These are phyloP conservation scores for Linnaemya vulpina DNA, from an alignment of 2,888 invertebrate species.

Conservation along the genomic window DNA sequence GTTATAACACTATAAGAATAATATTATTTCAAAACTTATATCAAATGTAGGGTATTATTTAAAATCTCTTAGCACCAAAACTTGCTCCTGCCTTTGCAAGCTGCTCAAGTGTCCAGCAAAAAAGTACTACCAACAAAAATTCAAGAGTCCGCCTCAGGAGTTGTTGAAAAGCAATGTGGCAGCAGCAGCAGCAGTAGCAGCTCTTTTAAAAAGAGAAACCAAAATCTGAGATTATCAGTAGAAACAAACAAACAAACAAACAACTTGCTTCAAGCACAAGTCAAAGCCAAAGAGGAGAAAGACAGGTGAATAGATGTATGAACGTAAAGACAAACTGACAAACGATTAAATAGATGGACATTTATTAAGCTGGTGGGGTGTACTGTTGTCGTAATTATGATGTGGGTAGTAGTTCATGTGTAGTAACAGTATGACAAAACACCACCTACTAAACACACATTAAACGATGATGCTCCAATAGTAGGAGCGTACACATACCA, in stretches of 20 bases:
- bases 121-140: conserved; percentile 9
- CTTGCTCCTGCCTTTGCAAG: not conserved
- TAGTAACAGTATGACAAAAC: conserved; percentile 38
- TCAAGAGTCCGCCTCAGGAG: conserved; percentile 18
- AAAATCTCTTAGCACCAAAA: not conserved
- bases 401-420: not conserved
- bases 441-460: conserved; percentile 49
- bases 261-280: conserved; percentile 53
- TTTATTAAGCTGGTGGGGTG: conserved; percentile 44
- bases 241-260: conserved; percentile 69
- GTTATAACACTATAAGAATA: not conserved
- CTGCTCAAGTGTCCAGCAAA: not conserved
- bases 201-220: conserved; percentile 74
- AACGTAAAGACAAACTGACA: conserved; percentile 22
- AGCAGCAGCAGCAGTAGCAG: conserved; percentile 44
- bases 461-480: conserved; percentile 19
- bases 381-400: conserved; percentile 15
- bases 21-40: not conserved
- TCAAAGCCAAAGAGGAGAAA: conserved; percentile 42
- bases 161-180: conserved; percentile 54
- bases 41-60: not conserved
- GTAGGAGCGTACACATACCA: conserved; percentile 31
- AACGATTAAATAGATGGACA: conserved; percentile 33
- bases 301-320: conserved; percentile 10
- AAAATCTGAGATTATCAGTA: conserved; percentile 80